Conservation (phyloP, 2,797 vertebrate genomes). For the Yasuhikotakia modesta region DNA sequence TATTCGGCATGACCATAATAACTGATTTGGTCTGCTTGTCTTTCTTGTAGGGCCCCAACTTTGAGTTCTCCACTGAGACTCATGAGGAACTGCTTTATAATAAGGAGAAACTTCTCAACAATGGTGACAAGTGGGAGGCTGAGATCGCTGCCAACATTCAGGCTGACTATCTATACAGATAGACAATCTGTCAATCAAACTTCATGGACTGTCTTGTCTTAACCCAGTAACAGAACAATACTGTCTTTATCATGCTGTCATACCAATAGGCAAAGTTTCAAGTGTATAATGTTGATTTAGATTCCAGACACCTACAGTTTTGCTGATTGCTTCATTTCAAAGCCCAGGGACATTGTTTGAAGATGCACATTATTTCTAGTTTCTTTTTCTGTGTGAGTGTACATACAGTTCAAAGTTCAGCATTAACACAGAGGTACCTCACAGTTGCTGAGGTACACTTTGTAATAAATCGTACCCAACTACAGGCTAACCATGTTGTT, state of each 20-base stretch:
- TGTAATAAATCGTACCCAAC: not conserved
- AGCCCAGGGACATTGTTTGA: conserved; percentile 26
- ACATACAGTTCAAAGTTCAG: not conserved
- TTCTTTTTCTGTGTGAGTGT: not conserved
- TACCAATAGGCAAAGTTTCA: conserved; percentile 10
- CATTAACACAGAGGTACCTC: conserved; percentile 4
- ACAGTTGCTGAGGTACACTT: not conserved
- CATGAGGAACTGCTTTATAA: conserved; percentile 93
- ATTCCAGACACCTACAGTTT: conserved; percentile 10
- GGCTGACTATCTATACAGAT: conserved; percentile 91
- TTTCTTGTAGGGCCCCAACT: conserved; percentile 87
- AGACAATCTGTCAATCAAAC: conserved; percentile 43
- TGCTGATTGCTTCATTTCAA: not conserved
- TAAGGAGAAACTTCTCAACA: conserved; percentile 94
- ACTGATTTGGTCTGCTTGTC: not conserved
- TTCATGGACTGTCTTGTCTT: conserved; percentile 6
- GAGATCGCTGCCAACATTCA: conserved; percentile 92
- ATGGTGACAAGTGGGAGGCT: conserved; percentile 92
- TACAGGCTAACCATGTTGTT: not conserved
- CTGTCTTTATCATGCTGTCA: conserved; percentile 1
- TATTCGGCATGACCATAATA: not conserved
- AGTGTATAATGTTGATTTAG: not conserved
- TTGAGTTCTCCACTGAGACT: conserved; percentile 93
- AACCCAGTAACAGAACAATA: conserved; percentile 10
- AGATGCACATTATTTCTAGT: conserved; percentile 14